phyloP scores from a whole-genome alignment of 2,797 vertebrate genomes.

The Manis pentadactyla region DNA sequence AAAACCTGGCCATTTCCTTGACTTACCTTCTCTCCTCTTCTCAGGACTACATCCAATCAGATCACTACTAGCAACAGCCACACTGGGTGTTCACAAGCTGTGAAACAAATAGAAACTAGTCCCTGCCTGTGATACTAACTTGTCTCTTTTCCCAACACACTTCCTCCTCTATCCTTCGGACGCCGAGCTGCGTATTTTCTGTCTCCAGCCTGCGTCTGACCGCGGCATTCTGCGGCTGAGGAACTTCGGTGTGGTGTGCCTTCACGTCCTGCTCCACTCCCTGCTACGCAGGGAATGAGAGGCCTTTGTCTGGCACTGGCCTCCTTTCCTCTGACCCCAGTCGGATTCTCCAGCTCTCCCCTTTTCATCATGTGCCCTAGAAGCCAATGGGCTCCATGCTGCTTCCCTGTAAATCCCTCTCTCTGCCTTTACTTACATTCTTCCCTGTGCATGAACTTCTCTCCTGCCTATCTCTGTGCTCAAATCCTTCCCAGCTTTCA shows the following conservation, averaged over 20 bases:
- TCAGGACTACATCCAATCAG: background rate
- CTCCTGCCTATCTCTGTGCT: background rate
- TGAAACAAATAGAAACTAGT: background rate
- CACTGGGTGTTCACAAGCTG: background rate
- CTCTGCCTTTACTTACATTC: background rate
- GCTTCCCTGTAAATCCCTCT: background rate
- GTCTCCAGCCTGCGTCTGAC: background rate
- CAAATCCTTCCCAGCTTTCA: background rate
- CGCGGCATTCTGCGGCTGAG: background rate
- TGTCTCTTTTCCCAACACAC: background rate
- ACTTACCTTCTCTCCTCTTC: background rate
- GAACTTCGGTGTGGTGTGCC: background rate
- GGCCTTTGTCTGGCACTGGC: background rate
- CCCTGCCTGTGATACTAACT: background rate
- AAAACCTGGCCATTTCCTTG: background rate
- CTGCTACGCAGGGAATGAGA: background rate
- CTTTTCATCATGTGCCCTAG: background rate
- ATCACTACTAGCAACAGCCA: background rate
- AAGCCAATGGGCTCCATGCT: background rate
- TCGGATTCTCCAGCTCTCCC: background rate
- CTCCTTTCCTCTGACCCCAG: background rate
- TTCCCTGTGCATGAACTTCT: background rate
- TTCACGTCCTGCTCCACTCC: background rate
- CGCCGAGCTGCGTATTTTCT: background rate
- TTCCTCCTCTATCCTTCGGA: background rate